Evolutionary conservation across 2,888 invertebrate species (phyloP).

Genomic region (Latheticus oryzae): DNA sequence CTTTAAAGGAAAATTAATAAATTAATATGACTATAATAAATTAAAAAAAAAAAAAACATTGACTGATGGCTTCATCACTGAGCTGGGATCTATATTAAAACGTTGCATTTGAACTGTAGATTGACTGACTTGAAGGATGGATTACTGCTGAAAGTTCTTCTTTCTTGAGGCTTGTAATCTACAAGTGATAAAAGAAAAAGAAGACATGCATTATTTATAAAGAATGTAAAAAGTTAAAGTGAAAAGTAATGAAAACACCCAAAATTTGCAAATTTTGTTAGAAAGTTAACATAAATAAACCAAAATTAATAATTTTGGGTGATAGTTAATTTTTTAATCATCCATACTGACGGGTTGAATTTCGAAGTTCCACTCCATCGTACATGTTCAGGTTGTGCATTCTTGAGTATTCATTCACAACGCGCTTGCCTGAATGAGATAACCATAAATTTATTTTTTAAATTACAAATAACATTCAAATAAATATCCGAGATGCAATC

Average conservation of each 20-base stretch:
- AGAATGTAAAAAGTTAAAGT: conserved; percentile 25
- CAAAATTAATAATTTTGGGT: conserved; percentile 47
- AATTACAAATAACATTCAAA: conserved; percentile 5
- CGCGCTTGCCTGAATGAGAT: conserved; percentile 72
- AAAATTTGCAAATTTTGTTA: conserved; percentile 40
- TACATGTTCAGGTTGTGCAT: conserved; percentile 81
- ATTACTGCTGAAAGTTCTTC: conserved; percentile 60
- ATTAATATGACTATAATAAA: conserved; percentile 41
- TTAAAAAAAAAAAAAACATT: too few relatives aligned
- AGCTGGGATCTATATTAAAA: conserved; percentile 52
- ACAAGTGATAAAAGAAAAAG: conserved; percentile 43
- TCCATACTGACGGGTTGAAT: conserved; percentile 84
- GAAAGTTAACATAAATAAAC: conserved; percentile 38
- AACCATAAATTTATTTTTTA: conserved; percentile 33
- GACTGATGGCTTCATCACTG: conserved; percentile 15
- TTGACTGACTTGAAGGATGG: conserved; percentile 63
- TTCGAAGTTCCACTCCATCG: conserved; percentile 79
- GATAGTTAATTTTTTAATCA: conserved; percentile 71
- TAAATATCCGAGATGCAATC: conserved; percentile 3
- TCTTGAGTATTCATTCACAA: conserved; percentile 80
- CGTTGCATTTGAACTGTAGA: conserved; percentile 62
- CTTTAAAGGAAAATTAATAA: conserved; percentile 31
- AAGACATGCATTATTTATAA: conserved; percentile 53
- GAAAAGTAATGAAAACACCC: conserved; percentile 42
- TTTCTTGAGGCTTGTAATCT: conserved; percentile 64